Conservation (phyloP, 2,888 invertebrate genomes). For the Andrena minutula region DNA sequence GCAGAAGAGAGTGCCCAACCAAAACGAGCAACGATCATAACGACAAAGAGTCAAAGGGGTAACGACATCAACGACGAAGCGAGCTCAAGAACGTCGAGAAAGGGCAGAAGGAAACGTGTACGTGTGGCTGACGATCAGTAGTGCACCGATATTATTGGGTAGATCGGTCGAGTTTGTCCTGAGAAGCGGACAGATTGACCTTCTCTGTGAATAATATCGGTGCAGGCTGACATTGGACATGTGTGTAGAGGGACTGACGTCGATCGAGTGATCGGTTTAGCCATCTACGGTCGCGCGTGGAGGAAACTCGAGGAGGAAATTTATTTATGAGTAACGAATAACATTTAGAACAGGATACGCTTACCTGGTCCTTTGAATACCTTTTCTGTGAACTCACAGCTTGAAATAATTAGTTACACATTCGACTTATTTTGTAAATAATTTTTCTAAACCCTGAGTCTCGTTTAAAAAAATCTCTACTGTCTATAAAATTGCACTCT, state of each 20-base stretch:
- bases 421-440: too few relatives aligned
- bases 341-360: too few relatives aligned
- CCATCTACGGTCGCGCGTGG: background rate
- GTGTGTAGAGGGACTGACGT: background rate
- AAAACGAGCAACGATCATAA: conserved; percentile 23
- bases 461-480: background rate
- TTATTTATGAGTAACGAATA: too few relatives aligned
- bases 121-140: too few relatives aligned
- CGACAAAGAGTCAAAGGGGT: background rate
- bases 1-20: conserved; percentile 18
- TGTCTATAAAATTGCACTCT: too few relatives aligned
- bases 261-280: conserved; percentile 7
- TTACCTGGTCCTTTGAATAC: too few relatives aligned
- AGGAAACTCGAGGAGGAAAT: background rate
- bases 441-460: too few relatives aligned
- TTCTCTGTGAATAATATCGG: background rate
- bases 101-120: background rate
- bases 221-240: background rate
- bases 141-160: too few relatives aligned
- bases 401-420: too few relatives aligned
- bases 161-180: background rate
- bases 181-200: background rate
- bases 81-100: conserved; percentile 27
- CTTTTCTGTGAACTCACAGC: too few relatives aligned
- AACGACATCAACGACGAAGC: conserved; percentile 1